Base-by-base conservation (phyloP, 2,888 invertebrate genomes). In the Dioctria rufipes region DNA sequence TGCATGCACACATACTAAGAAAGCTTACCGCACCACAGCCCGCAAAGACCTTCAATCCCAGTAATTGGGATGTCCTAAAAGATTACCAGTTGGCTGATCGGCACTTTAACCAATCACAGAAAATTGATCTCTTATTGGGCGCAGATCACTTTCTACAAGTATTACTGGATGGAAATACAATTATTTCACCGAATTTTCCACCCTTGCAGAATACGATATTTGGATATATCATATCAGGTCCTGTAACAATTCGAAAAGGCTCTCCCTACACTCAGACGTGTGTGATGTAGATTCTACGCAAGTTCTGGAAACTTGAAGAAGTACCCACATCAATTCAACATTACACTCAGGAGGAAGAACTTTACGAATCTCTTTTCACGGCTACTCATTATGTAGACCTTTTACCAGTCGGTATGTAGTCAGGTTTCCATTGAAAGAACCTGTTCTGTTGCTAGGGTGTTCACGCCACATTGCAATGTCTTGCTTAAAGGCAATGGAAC, bases 271-370 rank as follows among this genome's bases (percentile, higher is more conserved):
- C 46, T 5, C 3, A 9, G 46, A 43, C 13, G 46, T 69, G 9
- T 11, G n/a, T 9, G 67, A 46, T 13, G 46, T 69, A 6, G 46
- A 69, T 46, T 13, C 46, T n/a, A 46, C 9, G 49, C 11, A 69
- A 13, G 46, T 49, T 69, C 46, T 69, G 69, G 69, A 49, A 69
- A 49, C 43, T 69, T 25, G 69, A 46, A 1, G 63, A 63, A 25
- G n/a, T 63, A 25, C 39, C 13, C 13, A 37, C n/a, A 4, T 3
- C 0, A 9, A n/a, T 9, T 51, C 51, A 51, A 51, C 8, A 51
- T 6, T 51, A 51, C 51, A 51, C 51, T 51, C 6, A 6, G 8
- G 51, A 51, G 51, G 51, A 60, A 60, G n/a, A 60, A 9, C 11
- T 13, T 9, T 60, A 3, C 25, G 60, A 60, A 3, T 13, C 2